A percentile compares a stretch with the other conserved stretches of the same genome.
Evolutionary conservation across 2,797 vertebrate genomes (phyloP).

Genomic region (Enteromius afrohamiltoni): DNA sequence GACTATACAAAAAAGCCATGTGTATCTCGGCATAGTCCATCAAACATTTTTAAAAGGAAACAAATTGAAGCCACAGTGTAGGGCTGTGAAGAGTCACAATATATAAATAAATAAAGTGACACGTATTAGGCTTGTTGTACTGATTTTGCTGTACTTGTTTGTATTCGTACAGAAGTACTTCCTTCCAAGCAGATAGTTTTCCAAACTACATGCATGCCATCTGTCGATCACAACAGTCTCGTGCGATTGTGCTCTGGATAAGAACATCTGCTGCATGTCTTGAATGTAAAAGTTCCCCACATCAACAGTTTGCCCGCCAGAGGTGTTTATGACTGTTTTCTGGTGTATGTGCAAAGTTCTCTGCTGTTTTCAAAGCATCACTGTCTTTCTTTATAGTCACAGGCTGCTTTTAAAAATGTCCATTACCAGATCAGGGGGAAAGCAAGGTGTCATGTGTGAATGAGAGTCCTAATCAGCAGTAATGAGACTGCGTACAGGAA

Average conservation of each 20-base stretch:
- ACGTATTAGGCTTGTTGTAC: background rate
- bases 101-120: background rate
- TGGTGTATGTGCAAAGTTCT: background rate
- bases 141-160: background rate
- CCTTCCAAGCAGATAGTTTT: background rate
- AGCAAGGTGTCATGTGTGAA: conserved; percentile 28
- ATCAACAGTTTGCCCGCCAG: background rate
- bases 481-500: conserved; percentile 38
- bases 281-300: background rate
- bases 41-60: conserved; percentile 5
- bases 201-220: background rate
- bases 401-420: conserved; percentile 16
- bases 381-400: conserved; percentile 19
- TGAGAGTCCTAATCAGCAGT: conserved; percentile 30
- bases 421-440: conserved; percentile 10
- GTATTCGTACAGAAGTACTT: background rate
- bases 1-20: background rate
- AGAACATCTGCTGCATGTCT: background rate
- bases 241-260: background rate
- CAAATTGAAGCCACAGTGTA: background rate
- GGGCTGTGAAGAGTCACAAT: background rate
- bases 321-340: background rate
- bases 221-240: background rate
- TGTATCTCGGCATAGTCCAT: background rate
- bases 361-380: background rate